Percentiles rank a stretch among this genome's conserved stretches.
Evolutionary conservation across 2,888 invertebrate genomes (phyloP).

Genomic region (Campoplex capitator): DNA sequence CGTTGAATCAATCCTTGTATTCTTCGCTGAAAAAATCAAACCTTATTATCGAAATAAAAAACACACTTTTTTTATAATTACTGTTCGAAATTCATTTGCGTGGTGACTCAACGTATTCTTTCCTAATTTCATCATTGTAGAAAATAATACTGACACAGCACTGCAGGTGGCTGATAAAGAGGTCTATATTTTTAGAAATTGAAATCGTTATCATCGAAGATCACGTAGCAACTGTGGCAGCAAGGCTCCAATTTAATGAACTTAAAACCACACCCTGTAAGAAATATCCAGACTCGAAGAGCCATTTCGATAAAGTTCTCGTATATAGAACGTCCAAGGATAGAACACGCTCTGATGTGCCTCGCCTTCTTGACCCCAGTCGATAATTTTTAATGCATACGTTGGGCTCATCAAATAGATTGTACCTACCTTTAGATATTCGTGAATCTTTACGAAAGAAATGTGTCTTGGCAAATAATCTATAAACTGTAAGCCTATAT

Average conservation of each 20-base stretch:
- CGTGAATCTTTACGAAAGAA: neutral
- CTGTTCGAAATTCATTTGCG: neutral
- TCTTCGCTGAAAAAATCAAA: too few relatives aligned
- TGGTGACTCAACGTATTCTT: too few relatives aligned
- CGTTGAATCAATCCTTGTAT: too few relatives aligned
- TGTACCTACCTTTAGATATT: constrained; percentile 1
- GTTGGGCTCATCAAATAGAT: neutral
- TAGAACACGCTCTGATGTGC: constrained; percentile 27
- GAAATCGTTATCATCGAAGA: constrained; percentile 42
- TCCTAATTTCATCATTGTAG: too few relatives aligned
- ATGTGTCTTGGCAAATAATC: neutral
- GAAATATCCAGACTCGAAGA: constrained; percentile 22
- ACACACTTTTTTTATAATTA: neutral
- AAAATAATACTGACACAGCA: neutral
- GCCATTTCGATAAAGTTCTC: constrained; percentile 39
- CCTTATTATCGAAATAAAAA: neutral
- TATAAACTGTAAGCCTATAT: too few relatives aligned
- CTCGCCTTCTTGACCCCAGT: constrained; percentile 38
- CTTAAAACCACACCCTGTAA: constrained; percentile 62
- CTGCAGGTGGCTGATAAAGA: constrained; percentile 29
- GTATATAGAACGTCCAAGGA: neutral
- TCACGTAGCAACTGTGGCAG: neutral
- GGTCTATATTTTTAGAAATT: constrained; percentile 45
- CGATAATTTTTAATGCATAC: constrained; percentile 45
- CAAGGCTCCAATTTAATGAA: constrained; percentile 41